These are phyloP conservation scores for Burhinus bistriatus DNA, from an alignment of 2,113 vertebrate species.

Conservation along the genomic window DNA sequence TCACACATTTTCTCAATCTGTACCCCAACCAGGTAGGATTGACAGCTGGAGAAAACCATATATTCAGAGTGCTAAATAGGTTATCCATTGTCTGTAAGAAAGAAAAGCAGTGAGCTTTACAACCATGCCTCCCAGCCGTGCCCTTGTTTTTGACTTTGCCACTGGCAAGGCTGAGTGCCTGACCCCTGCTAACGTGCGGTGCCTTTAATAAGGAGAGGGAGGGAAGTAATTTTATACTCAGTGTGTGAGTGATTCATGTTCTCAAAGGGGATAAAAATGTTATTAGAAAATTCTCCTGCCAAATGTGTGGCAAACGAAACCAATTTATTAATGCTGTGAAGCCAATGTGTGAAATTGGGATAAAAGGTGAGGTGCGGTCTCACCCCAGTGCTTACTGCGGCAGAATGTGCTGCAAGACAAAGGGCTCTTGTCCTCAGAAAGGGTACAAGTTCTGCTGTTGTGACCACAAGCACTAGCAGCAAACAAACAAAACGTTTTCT, in stretches of 20 bases:
- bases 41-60: conserved; percentile 54
- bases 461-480: neutral
- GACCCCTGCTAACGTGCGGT: conserved; percentile 58
- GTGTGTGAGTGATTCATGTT: conserved; percentile 47
- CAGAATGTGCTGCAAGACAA: neutral
- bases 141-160: conserved; percentile 62
- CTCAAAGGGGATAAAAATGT: conserved; percentile 66
- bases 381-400: neutral
- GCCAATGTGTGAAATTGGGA: conserved; percentile 52
- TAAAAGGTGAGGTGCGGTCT: conserved; percentile 5
- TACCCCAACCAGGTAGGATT: conserved; percentile 37
- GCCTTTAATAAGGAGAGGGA: conserved; percentile 54
- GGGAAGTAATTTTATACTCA: conserved; percentile 68
- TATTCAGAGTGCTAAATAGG: conserved; percentile 49
- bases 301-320: conserved; percentile 66
- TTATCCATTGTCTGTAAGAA: neutral
- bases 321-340: conserved; percentile 62
- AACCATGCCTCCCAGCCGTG: conserved; percentile 38
- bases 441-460: neutral
- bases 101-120: conserved; percentile 54
- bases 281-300: conserved; percentile 67
- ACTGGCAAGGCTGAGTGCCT: conserved; percentile 52
- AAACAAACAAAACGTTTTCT: neutral
- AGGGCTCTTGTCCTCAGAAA: neutral
- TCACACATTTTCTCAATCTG: conserved; percentile 29